A percentile compares a stretch with the other conserved stretches of the same genome.
These are phyloP conservation scores for Brenthis daphne DNA, from an alignment of 2,888 invertebrate species.

Conservation along the genomic window DNA sequence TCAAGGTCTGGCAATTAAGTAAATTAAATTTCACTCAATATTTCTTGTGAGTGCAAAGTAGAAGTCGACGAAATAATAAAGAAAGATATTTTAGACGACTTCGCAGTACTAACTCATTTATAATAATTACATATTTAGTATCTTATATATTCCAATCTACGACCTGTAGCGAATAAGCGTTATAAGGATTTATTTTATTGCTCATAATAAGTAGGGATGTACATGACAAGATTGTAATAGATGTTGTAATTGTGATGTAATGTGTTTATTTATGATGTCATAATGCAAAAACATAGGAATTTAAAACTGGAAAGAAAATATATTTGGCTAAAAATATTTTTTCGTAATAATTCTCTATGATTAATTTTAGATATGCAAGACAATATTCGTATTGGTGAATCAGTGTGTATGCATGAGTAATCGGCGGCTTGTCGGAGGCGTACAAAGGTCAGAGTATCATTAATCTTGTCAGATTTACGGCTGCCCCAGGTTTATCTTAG, in stretches of 20 bases:
- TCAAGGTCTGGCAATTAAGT: conserved; percentile 12
- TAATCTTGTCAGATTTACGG: conserved; percentile 74
- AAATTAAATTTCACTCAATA: conserved; percentile 13
- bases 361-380: neutral
- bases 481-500: conserved; percentile 60
- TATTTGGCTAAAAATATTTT: neutral
- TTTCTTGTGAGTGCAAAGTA: neutral
- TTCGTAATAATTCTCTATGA: neutral
- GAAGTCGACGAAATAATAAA: conserved; percentile 1
- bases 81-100: conserved; percentile 8
- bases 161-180: neutral
- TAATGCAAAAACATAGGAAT: neutral
- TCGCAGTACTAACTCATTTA: conserved; percentile 11
- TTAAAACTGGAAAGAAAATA: neutral
- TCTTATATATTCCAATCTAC: conserved; percentile 2
- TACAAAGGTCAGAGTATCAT: conserved; percentile 61
- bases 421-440: conserved; percentile 47
- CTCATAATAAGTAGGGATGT: neutral
- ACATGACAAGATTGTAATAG: neutral
- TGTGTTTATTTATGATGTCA: too few species aligned
- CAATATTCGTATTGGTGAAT: conserved; percentile 35
- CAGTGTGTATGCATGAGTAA: conserved; percentile 49
- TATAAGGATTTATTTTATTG: conserved; percentile 14
- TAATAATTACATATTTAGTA: conserved; percentile 16
- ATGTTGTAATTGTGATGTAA: neutral